A percentile compares a stretch with the other conserved stretches of the same genome.
Conservation (phyloP, 2,888 invertebrate genomes). For the Lordiphosa andalusiaca region DNA sequence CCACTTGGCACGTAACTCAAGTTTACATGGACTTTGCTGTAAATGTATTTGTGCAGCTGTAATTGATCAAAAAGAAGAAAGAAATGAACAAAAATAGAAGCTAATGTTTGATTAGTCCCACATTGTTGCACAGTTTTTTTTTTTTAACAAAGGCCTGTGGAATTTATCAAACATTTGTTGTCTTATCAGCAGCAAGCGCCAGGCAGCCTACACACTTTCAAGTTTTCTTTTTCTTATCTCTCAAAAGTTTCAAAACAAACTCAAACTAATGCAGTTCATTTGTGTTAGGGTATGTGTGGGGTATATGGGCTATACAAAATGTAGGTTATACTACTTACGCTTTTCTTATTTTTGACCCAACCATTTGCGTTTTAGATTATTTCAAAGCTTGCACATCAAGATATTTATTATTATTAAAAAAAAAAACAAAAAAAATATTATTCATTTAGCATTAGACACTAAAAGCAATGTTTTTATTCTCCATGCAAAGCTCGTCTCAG, state of each 20-base stretch:
- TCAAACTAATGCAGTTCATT: not conserved
- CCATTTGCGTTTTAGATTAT: constrained; percentile 53
- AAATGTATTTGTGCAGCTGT: constrained; percentile 24
- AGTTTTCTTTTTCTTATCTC: constrained; percentile 2
- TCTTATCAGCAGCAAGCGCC: constrained; percentile 9
- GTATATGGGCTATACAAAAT: not conserved
- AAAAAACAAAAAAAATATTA: constrained; percentile 31
- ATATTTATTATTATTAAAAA: constrained; percentile 26
- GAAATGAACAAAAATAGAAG: no score
- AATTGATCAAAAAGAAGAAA: constrained; percentile 2
- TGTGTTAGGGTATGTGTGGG: not conserved
- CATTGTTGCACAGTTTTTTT: constrained; percentile 14
- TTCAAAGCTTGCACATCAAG: constrained; percentile 1
- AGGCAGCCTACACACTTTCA: not conserved
- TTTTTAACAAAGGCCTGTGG: not conserved
- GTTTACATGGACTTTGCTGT: constrained; percentile 29
- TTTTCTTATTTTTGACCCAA: constrained; percentile 4
- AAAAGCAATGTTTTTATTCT: constrained; percentile 21
- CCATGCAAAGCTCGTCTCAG: constrained; percentile 35
- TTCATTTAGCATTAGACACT: constrained; percentile 15
- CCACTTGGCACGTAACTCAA: constrained; percentile 49
- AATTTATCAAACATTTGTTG: constrained; percentile 12
- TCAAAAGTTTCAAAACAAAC: not conserved
- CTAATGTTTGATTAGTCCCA: constrained; percentile 8
- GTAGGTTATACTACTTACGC: no score